phyloP scores from a whole-genome alignment of 2,797 vertebrate species.

The Rhincodon typus region DNA sequence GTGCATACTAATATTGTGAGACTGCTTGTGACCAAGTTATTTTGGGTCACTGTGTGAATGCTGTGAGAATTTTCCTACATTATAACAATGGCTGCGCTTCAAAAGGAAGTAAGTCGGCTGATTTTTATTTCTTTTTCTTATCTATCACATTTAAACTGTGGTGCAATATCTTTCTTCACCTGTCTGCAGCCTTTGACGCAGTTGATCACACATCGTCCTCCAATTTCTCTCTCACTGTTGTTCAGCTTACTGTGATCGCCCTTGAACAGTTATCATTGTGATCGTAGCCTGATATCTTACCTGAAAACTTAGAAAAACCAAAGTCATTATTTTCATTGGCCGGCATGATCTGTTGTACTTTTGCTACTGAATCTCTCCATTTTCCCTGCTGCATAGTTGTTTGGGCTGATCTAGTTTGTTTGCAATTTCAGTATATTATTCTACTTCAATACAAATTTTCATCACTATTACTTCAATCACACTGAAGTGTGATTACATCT shows the following conservation, averaged over 20 bases:
- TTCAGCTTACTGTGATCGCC: too few species aligned
- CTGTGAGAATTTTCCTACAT: neutral
- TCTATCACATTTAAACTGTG: neutral
- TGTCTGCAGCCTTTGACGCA: neutral
- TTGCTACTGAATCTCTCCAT: neutral
- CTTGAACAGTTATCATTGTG: neutral
- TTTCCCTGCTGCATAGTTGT: too few species aligned
- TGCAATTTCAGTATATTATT: neutral
- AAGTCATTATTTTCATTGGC: neutral
- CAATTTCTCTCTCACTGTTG: too few species aligned
- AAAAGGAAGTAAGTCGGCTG: too few species aligned
- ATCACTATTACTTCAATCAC: neutral
- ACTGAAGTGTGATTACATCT: too few species aligned
- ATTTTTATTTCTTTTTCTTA: neutral
- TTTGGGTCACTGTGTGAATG: neutral
- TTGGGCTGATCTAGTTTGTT: neutral
- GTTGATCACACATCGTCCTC: neutral
- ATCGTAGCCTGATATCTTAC: neutral
- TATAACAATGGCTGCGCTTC: too few species aligned
- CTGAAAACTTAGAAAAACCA: neutral
- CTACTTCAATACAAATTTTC: neutral
- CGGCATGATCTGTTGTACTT: neutral
- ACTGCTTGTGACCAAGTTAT: neutral
- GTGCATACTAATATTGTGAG: neutral
- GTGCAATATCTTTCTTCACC: neutral